A percentile compares a stretch with the other conserved stretches of the same genome.
phyloP scores from a whole-genome alignment of 2,113 vertebrate species.

The Protobothrops flavoviridis region DNA sequence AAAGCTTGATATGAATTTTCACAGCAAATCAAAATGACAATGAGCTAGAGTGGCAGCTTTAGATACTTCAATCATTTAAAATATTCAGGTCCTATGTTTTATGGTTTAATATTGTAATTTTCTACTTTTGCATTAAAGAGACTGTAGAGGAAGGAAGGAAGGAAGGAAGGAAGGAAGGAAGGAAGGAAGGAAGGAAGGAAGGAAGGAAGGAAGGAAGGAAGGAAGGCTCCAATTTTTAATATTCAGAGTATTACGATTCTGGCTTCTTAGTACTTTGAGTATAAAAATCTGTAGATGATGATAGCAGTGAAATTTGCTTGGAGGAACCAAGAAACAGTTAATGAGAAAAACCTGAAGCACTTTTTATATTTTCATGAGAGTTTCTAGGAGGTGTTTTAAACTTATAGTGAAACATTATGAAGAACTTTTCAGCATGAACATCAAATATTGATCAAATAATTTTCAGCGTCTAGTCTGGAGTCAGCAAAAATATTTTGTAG shows the following conservation, averaged over 20 bases:
- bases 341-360: not conserved
- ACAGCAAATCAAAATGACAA: slow-evolving; percentile 5
- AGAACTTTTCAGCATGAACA: not conserved
- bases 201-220: not conserved
- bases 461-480: not conserved
- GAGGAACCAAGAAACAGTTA: not conserved
- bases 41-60: not conserved
- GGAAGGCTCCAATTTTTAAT: not conserved
- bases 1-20: slow-evolving; percentile 14
- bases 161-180: not conserved
- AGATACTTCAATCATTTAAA: not conserved
- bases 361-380: not conserved
- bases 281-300: slow-evolving; percentile 5
- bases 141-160: not conserved
- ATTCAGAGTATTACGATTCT: not conserved
- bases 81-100: not conserved
- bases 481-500: not conserved
- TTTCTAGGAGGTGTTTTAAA: slow-evolving; percentile 5
- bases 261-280: not conserved
- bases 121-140: not conserved
- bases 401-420: not conserved
- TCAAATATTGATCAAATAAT: not conserved
- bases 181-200: not conserved
- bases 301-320: slow-evolving; percentile 5
- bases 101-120: not conserved